A percentile compares a stretch with the other conserved stretches of the same genome.
Conservation (phyloP, 2,797 vertebrate genomes). For the Australoheros facetus region DNA sequence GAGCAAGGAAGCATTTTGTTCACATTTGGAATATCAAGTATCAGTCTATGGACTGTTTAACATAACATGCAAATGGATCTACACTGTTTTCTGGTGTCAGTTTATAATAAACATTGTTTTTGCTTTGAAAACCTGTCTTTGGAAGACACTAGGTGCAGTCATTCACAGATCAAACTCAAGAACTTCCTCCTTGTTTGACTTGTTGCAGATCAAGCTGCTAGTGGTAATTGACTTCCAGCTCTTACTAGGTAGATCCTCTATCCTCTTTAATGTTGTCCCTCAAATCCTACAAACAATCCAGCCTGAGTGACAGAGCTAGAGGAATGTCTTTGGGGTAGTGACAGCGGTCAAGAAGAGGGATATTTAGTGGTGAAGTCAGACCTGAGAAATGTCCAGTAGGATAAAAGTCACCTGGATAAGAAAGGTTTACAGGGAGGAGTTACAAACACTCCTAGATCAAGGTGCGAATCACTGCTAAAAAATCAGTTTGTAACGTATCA, state of each 20-base stretch:
- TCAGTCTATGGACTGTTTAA: neutral
- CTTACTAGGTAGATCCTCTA: conserved; percentile 42
- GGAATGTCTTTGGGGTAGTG: neutral
- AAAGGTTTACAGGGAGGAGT: neutral
- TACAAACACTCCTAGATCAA: neutral
- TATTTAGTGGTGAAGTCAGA: neutral
- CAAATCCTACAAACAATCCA: conserved; percentile 63
- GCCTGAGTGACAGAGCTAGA: neutral
- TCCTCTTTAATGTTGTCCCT: conserved; percentile 64
- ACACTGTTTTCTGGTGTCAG: neutral
- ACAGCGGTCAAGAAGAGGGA: neutral
- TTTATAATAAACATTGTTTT: neutral
- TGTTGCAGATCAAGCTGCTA: conserved; percentile 13
- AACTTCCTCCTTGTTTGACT: conserved; percentile 13
- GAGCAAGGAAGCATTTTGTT: neutral
- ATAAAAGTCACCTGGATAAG: neutral
- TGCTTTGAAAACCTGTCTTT: neutral
- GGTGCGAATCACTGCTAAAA: neutral
- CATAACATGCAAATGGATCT: neutral
- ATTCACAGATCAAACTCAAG: neutral
- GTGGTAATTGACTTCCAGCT: conserved; percentile 53
- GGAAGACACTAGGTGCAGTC: neutral
- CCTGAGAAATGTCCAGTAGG: neutral
- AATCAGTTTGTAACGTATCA: no score
- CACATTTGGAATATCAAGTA: neutral